Base-by-base conservation (phyloP, 1,140 invertebrate species). In the Harpegnathos saltator region DNA sequence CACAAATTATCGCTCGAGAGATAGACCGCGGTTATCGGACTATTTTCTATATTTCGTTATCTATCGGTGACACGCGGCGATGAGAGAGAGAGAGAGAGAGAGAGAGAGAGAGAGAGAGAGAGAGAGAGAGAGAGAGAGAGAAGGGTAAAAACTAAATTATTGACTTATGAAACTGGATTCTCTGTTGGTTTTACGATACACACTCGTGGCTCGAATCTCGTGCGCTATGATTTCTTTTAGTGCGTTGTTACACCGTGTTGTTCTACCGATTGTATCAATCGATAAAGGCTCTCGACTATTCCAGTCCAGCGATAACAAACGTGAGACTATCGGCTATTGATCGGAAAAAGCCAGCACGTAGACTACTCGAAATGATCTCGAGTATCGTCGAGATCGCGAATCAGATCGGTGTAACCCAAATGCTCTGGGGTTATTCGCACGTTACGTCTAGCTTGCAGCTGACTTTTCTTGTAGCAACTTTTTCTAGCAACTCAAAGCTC, bases 31-130 rank as follows among this genome's bases (percentile, higher is more conserved):
- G 1, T 58, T 56, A 52, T 80, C 74, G 22, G 15, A 9, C 2
- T 78, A 59, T 11, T 33, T 54, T 77, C 19, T 66, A 14, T 80
- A 71, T 59, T 80, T 48, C 50, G 26, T 58, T 80, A 77, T 68
- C 48, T 77, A 12, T 58, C 12, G 44, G 15, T n/a, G 52, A 66
- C n/a, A 1, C 15, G n/a, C 12, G 1, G 0, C 12, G 48, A 38
- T 19, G 19, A 52, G 48, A 77, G 59, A 65, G 29, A 33, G 29
- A 33, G 5, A 5, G 29, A 33, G 29, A 33, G 29, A 33, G 9
- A 44, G 3, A 11, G 9, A 9, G 38, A 44, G 9, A 44, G 38
- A 11, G 33, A 33, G 7, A 33, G 7, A 33, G n/a, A n/a, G n/a
- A n/a, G n/a, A n/a, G 7, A 33, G 1, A 7, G 7, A 3, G 33